phyloP scores from a whole-genome alignment of 1,140 invertebrate genomes.

The Drosophila littoralis region DNA sequence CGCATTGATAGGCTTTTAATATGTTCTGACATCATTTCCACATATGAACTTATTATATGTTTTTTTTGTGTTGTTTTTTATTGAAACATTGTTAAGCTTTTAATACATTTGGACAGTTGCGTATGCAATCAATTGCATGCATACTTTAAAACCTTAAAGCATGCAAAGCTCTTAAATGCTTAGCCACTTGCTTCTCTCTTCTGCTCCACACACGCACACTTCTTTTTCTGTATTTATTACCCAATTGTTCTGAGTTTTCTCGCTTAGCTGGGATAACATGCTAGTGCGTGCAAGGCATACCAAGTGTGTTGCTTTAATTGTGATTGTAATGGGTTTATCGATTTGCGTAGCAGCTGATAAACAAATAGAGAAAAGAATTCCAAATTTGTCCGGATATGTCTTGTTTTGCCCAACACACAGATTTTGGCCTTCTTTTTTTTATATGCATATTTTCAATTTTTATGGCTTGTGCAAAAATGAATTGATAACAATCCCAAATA shows the following conservation, averaged over 20 bases:
- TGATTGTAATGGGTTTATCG: conserved; percentile 11
- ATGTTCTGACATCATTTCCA: no score
- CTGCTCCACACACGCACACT: not conserved
- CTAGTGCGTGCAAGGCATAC: conserved; percentile 1
- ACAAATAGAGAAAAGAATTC: not conserved
- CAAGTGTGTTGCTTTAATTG: conserved; percentile 4
- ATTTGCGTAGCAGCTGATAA: conserved; percentile 3
- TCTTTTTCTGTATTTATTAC: conserved; percentile 3
- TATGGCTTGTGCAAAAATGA: not conserved
- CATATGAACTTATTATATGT: no score
- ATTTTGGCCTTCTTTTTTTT: not conserved
- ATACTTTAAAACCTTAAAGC: not conserved
- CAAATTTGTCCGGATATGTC: not conserved
- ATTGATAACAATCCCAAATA: no score
- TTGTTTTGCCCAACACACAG: not conserved
- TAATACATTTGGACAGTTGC: not conserved
- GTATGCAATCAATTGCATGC: not conserved
- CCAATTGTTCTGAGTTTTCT: not conserved
- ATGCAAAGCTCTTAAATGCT: not conserved
- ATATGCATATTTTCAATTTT: not conserved
- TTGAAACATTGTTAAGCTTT: no score
- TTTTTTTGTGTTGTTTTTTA: no score
- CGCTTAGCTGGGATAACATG: conserved; percentile 2
- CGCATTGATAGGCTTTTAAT: not conserved
- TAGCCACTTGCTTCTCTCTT: not conserved